Conservation (phyloP, 2,113 vertebrate genomes). For the Proteles cristata region DNA sequence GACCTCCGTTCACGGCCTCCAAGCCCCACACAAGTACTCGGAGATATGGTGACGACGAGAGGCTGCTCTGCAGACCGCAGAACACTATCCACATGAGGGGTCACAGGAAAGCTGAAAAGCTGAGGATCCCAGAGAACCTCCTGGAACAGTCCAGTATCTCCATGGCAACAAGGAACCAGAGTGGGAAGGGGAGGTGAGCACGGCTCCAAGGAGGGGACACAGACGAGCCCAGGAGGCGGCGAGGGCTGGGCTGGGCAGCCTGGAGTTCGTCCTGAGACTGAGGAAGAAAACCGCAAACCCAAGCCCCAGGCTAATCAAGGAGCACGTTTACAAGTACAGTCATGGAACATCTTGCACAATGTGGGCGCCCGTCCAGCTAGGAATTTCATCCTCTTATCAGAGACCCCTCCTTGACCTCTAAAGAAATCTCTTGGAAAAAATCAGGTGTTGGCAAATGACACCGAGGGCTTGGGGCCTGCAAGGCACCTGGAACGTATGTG, state of each 20-base stretch:
- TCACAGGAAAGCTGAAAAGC: not conserved
- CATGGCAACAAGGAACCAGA: not conserved
- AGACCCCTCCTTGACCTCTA: not conserved
- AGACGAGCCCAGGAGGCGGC: not conserved
- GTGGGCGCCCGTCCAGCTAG: fast-evolving
- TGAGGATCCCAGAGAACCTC: not conserved
- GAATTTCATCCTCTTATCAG: not conserved
- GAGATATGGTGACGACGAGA: fast-evolving
- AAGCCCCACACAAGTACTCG: not conserved
- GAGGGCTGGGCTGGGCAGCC: fast-evolving
- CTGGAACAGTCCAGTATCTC: not conserved
- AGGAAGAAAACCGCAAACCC: not conserved
- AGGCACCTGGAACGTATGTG: not conserved
- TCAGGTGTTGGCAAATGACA: not conserved
- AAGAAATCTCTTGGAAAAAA: not conserved
- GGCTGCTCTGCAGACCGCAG: not conserved
- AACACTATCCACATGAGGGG: not conserved
- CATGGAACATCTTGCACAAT: no score
- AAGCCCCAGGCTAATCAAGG: not conserved
- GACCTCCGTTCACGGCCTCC: not conserved
- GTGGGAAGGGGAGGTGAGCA: not conserved
- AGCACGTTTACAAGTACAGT: not conserved
- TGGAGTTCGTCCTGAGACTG: not conserved
- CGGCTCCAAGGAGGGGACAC: not conserved
- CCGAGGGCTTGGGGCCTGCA: not conserved